These are phyloP conservation scores for Falcunculus frontatus DNA, from an alignment of 2,113 vertebrate species.

Conservation along the genomic window DNA sequence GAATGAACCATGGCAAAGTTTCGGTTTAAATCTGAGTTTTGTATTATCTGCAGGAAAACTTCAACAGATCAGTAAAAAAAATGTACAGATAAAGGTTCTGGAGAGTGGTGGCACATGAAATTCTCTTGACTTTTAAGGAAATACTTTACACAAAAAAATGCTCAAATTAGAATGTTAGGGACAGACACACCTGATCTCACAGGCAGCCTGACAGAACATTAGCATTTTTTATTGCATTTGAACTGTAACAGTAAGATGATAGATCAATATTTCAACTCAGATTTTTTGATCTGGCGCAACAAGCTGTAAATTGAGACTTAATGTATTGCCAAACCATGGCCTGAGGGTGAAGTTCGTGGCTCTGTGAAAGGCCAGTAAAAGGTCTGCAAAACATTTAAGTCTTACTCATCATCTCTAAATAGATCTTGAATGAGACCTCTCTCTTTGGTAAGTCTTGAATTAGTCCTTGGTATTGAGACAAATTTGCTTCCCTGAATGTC, in stretches of 20 bases:
- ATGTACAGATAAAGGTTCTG: background rate
- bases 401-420: background rate
- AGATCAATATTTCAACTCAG: background rate
- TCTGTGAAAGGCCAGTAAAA: background rate
- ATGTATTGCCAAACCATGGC: background rate
- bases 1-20: background rate
- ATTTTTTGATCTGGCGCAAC: background rate
- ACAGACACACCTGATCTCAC: background rate
- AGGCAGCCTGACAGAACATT: background rate
- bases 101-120: background rate
- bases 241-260: background rate
- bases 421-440: background rate
- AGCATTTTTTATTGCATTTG: background rate
- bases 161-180: background rate
- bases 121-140: background rate
- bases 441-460: background rate
- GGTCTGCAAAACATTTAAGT: background rate
- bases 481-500: background rate
- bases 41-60: background rate
- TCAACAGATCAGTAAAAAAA: background rate
- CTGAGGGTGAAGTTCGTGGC: background rate
- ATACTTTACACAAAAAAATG: background rate
- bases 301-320: background rate
- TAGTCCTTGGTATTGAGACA: background rate
- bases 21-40: background rate